Evolutionary conservation across 1,140 invertebrate genomes (phyloP).

Genomic region (Trichogramma pretiosum): DNA sequence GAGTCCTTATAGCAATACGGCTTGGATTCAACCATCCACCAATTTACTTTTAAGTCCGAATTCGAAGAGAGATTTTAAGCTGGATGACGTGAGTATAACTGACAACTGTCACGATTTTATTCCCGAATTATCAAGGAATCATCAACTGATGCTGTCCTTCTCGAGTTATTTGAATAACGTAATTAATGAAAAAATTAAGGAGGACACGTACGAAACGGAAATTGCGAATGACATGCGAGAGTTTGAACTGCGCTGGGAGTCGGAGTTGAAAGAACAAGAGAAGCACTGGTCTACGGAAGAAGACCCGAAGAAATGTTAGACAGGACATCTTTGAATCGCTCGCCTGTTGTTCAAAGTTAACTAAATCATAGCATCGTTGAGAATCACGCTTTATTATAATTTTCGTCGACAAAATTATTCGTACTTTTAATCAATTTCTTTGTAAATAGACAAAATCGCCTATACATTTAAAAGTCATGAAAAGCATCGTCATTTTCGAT

Average conservation of each 20-base stretch:
- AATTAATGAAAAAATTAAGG: conserved; percentile 30
- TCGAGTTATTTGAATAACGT: no score
- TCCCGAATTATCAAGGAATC: background rate
- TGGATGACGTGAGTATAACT: conserved; percentile 33
- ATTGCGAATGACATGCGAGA: conserved; percentile 62
- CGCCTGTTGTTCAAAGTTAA: conserved; percentile 16
- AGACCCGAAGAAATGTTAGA: conserved; percentile 43
- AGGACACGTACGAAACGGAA: conserved; percentile 57
- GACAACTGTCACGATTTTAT: no score
- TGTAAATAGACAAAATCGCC: no score
- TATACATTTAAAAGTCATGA: no score
- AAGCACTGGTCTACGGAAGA: conserved; percentile 57
- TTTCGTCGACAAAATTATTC: conserved; percentile 18
- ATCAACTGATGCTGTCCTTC: no score
- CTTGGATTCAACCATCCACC: conserved; percentile 36
- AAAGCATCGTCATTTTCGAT: no score
- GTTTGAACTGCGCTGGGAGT: conserved; percentile 56
- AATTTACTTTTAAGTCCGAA: conserved; percentile 33
- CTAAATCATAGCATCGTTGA: no score
- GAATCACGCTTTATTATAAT: no score
- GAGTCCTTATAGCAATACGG: conserved; percentile 37
- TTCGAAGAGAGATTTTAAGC: conserved; percentile 34
- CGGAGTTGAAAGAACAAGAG: conserved; percentile 58
- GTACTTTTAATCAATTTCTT: conserved; percentile 12
- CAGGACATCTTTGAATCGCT: background rate